These are phyloP conservation scores for Drosophila diplacantha DNA, from an alignment of 2,888 invertebrate species.

Conservation along the genomic window DNA sequence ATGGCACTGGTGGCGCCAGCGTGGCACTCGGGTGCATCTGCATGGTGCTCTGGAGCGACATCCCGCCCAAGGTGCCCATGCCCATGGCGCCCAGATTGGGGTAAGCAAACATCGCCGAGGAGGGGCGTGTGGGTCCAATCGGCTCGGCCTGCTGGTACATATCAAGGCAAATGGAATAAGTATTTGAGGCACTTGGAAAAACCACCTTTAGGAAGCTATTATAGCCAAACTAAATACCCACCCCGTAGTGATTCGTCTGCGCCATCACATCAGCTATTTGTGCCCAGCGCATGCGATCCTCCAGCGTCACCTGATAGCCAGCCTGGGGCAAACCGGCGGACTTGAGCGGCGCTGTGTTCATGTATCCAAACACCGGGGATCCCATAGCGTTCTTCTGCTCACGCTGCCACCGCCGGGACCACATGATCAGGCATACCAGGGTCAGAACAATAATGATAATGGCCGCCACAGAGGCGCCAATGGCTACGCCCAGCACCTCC, in stretches of 20 bases:
- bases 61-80: constrained; percentile 76
- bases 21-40: constrained; percentile 78
- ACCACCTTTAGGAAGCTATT: too few species aligned
- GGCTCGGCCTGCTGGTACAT: constrained; percentile 82
- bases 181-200: neutral
- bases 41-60: constrained; percentile 78
- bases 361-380: constrained; percentile 92
- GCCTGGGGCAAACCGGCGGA: constrained; percentile 82
- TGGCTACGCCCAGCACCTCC: constrained; percentile 93
- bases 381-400: constrained; percentile 89
- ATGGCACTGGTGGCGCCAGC: constrained; percentile 83
- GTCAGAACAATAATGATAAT: constrained; percentile 92
- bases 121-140: constrained; percentile 85
- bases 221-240: constrained; percentile 78
- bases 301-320: constrained; percentile 86
- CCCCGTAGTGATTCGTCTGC: constrained; percentile 90
- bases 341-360: constrained; percentile 86
- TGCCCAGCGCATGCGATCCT: constrained; percentile 91
- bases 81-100: constrained; percentile 80
- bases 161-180: constrained; percentile 6
- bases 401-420: constrained; percentile 94
- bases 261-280: constrained; percentile 94
- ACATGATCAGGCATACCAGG: constrained; percentile 90
- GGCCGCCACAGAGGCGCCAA: constrained; percentile 93
- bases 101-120: constrained; percentile 90